Percentiles rank a stretch among this genome's conserved stretches.
These are phyloP conservation scores for Helobdella robusta DNA, from an alignment of 2,888 invertebrate species.

Conservation along the genomic window DNA sequence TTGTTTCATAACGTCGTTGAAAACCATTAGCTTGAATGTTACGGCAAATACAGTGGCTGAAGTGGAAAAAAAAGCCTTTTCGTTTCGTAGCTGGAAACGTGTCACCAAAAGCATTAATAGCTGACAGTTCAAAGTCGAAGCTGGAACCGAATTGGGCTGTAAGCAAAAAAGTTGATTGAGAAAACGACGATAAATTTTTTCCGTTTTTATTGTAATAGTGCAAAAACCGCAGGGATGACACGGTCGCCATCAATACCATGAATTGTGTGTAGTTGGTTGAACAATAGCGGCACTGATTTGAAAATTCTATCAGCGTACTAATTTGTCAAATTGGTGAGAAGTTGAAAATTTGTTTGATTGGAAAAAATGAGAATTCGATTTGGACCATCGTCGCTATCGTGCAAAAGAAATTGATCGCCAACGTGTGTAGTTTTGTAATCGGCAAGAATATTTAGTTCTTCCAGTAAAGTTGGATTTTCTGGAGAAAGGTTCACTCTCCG, in stretches of 20 bases:
- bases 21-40: slow-evolving; percentile 1
- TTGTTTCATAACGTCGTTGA: neutral
- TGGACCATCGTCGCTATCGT: neutral
- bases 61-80: slow-evolving; percentile 16
- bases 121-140: neutral
- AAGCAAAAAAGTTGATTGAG: neutral
- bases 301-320: slow-evolving; percentile 6
- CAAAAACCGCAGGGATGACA: neutral
- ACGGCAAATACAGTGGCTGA: neutral
- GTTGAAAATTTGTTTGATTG: neutral
- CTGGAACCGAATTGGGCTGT: neutral
- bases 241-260: neutral
- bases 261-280: neutral
- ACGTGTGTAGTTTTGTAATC: neutral
- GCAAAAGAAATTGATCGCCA: slow-evolving; percentile 8
- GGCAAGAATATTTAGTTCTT: neutral
- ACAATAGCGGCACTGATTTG: neutral
- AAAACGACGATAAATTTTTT: slow-evolving; percentile 3
- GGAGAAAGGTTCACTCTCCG: neutral
- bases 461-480: neutral
- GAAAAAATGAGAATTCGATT: too few relatives aligned
- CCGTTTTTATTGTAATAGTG: neutral
- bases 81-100: neutral
- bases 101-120: neutral
- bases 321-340: neutral